Evolutionary conservation across 2,797 vertebrate species (phyloP), one percentile per base, ranked within the genome.

Genomic region (Cryptoprocta ferox): DNA sequence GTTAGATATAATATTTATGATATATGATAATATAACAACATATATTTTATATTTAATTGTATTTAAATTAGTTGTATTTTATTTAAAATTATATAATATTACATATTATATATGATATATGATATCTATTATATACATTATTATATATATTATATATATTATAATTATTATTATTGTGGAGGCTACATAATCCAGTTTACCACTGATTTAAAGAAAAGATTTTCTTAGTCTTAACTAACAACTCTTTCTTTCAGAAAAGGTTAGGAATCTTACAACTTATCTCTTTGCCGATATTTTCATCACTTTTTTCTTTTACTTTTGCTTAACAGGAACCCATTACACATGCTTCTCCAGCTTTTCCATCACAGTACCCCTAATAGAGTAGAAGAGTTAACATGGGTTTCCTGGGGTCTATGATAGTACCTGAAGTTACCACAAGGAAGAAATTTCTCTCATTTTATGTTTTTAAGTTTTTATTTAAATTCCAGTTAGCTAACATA

Each of bases 241-340:
- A 59, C 11, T 91, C 13, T 66, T 94, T 82, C 71, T 84, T 89
- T 21, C 87, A 37, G 76, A 81, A 89, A 75, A 84, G 61, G 5
- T 30, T 63, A 63, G 61, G 61, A 63, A 30, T 30, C n/a, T 95
- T 71, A 61, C 3, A 75, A 16, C 1, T 92, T 63, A 19, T 53
- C n/a, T 66, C 19, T 94, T 71, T 70, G 63, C 39, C 63, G 32
- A 37, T 73, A 63, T 94, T 92, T 89, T 39, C 37, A 73, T 79
- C 13, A 83, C 68, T 28, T 82, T 66, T 82, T 95, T 26, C 53
- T 66, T 91, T 61, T 53, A 26, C 35, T 84, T 88, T 89, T 96
- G 39, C 30, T 79, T 28, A 45, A 1, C 1, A 92, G 24, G 45
- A 91, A 39, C 24, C 53, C 53, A 32, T 18, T 48, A 82, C 28